Evolutionary conservation across 2,888 invertebrate species (phyloP).

Genomic region (Drosophila mulleri): DNA sequence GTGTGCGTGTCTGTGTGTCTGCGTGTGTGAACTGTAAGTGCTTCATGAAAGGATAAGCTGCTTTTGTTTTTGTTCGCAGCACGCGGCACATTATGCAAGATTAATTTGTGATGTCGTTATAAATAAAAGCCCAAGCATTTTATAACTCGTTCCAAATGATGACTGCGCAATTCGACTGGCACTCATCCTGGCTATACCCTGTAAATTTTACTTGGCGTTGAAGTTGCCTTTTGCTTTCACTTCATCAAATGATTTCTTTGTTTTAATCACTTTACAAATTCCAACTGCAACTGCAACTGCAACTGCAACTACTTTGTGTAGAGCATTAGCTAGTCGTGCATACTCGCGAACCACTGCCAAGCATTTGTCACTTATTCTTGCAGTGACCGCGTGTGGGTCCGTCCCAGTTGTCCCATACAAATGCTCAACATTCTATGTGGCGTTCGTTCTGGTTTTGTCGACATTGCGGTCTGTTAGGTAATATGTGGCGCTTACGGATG

Average conservation of each 20-base stretch:
- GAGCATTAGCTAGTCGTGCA: not conserved
- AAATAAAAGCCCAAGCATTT: conserved; percentile 75
- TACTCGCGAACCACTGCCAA: not conserved
- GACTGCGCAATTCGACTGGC: not conserved
- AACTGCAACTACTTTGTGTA: no score
- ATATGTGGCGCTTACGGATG: conserved; percentile 58
- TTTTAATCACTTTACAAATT: no score
- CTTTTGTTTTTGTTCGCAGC: conserved; percentile 51
- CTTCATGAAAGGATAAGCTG: conserved; percentile 76
- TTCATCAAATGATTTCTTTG: not conserved
- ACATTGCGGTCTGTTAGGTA: conserved; percentile 61
- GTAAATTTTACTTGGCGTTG: not conserved
- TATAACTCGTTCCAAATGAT: conserved; percentile 56
- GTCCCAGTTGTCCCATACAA: conserved; percentile 5
- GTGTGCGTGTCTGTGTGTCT: conserved; percentile 7
- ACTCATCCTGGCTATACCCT: not conserved
- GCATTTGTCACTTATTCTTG: conserved; percentile 12
- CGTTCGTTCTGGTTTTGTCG: conserved; percentile 32
- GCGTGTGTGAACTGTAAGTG: conserved; percentile 51
- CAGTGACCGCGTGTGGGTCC: not conserved
- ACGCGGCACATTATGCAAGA: conserved; percentile 73
- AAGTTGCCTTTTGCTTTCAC: not conserved
- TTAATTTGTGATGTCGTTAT: conserved; percentile 78
- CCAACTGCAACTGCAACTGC: not conserved
- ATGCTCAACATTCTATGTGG: conserved; percentile 21